Conservation (phyloP, 2,797 vertebrate species). For the Ataeniobius toweri region DNA sequence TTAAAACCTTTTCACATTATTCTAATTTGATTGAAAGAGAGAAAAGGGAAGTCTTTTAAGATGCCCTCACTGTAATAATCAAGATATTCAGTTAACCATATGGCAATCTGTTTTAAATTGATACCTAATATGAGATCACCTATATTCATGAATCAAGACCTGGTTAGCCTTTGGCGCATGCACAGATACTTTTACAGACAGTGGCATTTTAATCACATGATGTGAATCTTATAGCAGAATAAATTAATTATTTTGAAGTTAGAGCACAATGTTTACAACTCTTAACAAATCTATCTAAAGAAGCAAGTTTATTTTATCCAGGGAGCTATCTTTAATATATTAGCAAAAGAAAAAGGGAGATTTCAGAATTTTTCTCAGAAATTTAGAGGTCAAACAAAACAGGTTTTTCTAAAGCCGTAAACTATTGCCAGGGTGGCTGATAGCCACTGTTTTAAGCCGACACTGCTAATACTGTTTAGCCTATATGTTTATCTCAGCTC, state of each 20-base stretch:
- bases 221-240: neutral
- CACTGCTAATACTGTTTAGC: neutral
- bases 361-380: neutral
- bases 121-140: conserved; percentile 45
- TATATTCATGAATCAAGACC: conserved; percentile 34
- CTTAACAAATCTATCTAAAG: neutral
- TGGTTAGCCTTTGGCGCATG: conserved; percentile 9
- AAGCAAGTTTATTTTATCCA: neutral
- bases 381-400: neutral
- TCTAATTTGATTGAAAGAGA: conserved; percentile 14
- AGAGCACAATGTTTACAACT: neutral
- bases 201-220: neutral
- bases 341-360: neutral
- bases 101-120: conserved; percentile 31
- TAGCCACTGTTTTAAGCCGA: too few species aligned
- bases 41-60: conserved; percentile 1
- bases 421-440: neutral
- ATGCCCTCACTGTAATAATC: conserved; percentile 12
- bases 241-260: neutral
- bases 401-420: neutral
- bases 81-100: conserved; percentile 29
- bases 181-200: neutral
- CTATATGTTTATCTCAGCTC: neutral
- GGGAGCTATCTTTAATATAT: neutral
- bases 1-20: neutral